A percentile compares a stretch with the other conserved stretches of the same genome.
Evolutionary conservation across 2,113 vertebrate species (phyloP).

Genomic region (Ammodytes marinus): DNA sequence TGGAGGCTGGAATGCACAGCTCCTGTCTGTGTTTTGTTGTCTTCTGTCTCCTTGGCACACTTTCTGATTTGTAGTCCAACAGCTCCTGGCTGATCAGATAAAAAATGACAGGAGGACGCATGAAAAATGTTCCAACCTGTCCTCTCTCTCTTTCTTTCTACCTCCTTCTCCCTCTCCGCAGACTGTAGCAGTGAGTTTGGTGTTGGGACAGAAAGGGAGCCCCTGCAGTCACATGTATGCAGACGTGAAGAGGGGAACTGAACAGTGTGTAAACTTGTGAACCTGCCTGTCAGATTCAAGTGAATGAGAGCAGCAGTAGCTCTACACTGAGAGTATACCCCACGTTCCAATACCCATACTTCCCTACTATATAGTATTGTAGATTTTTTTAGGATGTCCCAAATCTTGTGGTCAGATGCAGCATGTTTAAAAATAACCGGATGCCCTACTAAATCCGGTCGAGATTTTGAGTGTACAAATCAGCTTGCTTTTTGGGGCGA

Average conservation of each 20-base stretch:
- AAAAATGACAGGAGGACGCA: conserved; percentile 86
- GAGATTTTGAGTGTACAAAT: too few species aligned
- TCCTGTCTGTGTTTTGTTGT: conserved; percentile 73
- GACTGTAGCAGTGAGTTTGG: conserved; percentile 46
- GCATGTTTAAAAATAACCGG: too few species aligned
- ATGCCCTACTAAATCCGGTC: too few species aligned
- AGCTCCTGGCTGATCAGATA: conserved; percentile 88
- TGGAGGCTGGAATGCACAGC: conserved; percentile 76
- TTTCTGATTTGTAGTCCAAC: conserved; percentile 85
- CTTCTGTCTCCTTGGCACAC: conserved; percentile 69
- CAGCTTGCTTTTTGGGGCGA: too few species aligned
- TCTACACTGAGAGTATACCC: conserved; percentile 7
- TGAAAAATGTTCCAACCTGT: conserved; percentile 88
- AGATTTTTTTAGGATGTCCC: too few species aligned
- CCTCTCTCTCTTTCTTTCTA: conserved; percentile 61
- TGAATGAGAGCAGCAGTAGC: conserved; percentile 49
- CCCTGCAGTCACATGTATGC: conserved; percentile 78
- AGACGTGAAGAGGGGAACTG: conserved; percentile 49
- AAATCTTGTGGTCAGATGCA: too few species aligned
- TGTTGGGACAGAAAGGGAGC: conserved; percentile 71
- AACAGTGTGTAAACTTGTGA: conserved; percentile 77
- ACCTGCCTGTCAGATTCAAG: conserved; percentile 66
- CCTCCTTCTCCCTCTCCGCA: conserved; percentile 41
- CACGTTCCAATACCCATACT: too few species aligned
- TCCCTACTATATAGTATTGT: too few species aligned